Base-by-base conservation (phyloP, 2,113 vertebrate genomes). In the Phalacrocorax brasilianus region DNA sequence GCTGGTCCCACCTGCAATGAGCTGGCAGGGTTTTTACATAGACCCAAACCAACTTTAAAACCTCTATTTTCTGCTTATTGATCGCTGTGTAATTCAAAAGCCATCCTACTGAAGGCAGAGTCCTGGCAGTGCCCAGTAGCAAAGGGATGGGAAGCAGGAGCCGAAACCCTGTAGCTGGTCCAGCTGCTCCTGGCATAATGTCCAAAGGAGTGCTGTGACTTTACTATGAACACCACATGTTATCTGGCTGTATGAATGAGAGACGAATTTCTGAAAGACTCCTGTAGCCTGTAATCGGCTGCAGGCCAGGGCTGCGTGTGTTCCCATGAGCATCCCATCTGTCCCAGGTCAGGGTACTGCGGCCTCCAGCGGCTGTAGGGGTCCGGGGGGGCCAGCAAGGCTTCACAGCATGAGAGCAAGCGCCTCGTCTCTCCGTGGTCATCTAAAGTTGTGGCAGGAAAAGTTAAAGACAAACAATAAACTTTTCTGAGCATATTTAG, bases 151-250 rank as follows among this genome's bases (percentile, higher is more conserved):
- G 67, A 86, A 53, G 55, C 59, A 80, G 72, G 74, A 42, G 65
- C 45, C 44, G 53, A n/a, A 91, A 87, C 19, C 19, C 38, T 58
- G 38, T 32, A 30, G 50, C 53, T 80, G 59, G 38, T 92, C 62
- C 78, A 79, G 82, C 40, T 0, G 0, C 52, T 90, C 47, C 42
- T n/a, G 82, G 56, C 2, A 1, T 33, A 47, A 71, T 14, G 8
- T 74, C 80, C 49, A 61, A 81, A 84, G 50, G 52, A 76, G 55
- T 18, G 55, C 80, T n/a, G 38, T 32, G 68, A 11, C 30, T 59
- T 10, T 6, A 6, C 50, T 50, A 11, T 0, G 3, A 33, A 5
- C 63, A 12, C 26, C 53, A 24, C 6, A 0, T 28, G 44, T 22
- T 49, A 15, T 38, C 49, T 53, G 67, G 44, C 30, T 0, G 0